Percentiles rank a stretch among this genome's conserved stretches.
Evolutionary conservation across 2,797 vertebrate species (phyloP).

Genomic region (Crenichthys baileyi): DNA sequence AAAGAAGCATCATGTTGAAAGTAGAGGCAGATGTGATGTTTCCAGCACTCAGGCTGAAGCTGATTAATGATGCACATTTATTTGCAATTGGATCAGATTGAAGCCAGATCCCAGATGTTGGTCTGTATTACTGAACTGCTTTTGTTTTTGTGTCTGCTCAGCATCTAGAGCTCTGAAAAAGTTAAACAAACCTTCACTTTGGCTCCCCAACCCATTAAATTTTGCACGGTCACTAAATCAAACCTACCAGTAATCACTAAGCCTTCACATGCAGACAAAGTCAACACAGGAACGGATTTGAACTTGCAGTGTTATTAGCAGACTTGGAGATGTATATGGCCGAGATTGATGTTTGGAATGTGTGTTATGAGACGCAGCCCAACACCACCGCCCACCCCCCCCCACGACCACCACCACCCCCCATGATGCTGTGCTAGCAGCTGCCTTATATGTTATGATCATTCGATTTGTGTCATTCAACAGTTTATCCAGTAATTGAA

Average conservation of each 20-base stretch:
- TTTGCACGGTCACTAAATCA: constrained; percentile 25
- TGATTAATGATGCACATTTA: neutral
- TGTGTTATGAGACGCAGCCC: constrained; percentile 36
- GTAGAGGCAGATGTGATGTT: neutral
- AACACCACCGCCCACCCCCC: neutral
- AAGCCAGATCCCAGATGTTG: constrained; percentile 2
- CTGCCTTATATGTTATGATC: constrained; percentile 22
- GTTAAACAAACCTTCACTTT: neutral
- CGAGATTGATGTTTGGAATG: constrained; percentile 9
- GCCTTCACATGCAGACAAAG: constrained; percentile 11
- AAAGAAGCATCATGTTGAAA: constrained; percentile 4
- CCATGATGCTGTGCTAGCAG: constrained; percentile 34
- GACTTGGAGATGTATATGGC: constrained; percentile 18
- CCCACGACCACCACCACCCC: too few relatives aligned
- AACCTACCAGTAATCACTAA: constrained; percentile 10
- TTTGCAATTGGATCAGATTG: neutral
- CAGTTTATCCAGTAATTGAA: constrained; percentile 58
- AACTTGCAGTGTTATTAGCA: constrained; percentile 28
- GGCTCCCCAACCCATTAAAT: neutral
- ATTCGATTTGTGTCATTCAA: constrained; percentile 50
- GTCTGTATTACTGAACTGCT: neutral
- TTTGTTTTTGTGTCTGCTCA: neutral
- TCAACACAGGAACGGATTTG: constrained; percentile 31
- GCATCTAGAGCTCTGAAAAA: neutral
- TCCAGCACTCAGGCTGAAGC: neutral